These are phyloP conservation scores for Macrophya alboannulata DNA, from an alignment of 2,888 invertebrate species.

Conservation along the genomic window DNA sequence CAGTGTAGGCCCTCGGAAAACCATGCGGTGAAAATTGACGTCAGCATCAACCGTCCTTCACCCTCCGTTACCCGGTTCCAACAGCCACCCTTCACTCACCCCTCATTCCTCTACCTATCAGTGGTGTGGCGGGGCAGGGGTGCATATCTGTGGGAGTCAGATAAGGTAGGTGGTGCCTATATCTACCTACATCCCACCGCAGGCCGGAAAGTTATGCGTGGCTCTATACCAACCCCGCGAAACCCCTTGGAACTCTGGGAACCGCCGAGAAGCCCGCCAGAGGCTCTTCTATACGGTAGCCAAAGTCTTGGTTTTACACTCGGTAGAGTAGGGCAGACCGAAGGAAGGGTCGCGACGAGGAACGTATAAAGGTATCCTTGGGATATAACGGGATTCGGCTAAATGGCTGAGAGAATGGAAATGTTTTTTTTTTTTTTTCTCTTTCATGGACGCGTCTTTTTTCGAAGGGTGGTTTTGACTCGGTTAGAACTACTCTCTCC, in stretches of 20 bases:
- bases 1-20: slow-evolving; percentile 25
- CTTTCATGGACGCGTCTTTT: not conserved
- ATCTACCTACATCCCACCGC: slow-evolving; percentile 54
- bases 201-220: slow-evolving; percentile 58
- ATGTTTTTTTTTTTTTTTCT: slow-evolving; percentile 61
- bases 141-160: slow-evolving; percentile 57
- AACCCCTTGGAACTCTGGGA: slow-evolving; percentile 29
- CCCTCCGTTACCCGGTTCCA: slow-evolving; percentile 18
- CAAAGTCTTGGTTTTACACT: slow-evolving; percentile 56
- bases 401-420: slow-evolving; percentile 64
- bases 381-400: slow-evolving; percentile 53
- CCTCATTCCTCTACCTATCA: slow-evolving; percentile 51
- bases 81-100: slow-evolving; percentile 43
- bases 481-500: slow-evolving; percentile 37
- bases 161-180: slow-evolving; percentile 54
- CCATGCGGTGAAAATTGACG: slow-evolving; percentile 49
- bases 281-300: slow-evolving; percentile 58
- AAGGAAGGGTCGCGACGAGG: slow-evolving; percentile 59
- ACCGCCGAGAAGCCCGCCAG: slow-evolving; percentile 49
- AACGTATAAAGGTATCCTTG: slow-evolving; percentile 39
- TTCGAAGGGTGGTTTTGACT: slow-evolving; percentile 33
- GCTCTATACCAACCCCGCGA: slow-evolving; percentile 34
- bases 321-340: slow-evolving; percentile 58
- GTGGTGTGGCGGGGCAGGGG: slow-evolving; percentile 37
- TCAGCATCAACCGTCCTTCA: slow-evolving; percentile 49